These are phyloP conservation scores for Semnopithecus entellus DNA, from an alignment of 2,113 vertebrate species.

Conservation along the genomic window DNA sequence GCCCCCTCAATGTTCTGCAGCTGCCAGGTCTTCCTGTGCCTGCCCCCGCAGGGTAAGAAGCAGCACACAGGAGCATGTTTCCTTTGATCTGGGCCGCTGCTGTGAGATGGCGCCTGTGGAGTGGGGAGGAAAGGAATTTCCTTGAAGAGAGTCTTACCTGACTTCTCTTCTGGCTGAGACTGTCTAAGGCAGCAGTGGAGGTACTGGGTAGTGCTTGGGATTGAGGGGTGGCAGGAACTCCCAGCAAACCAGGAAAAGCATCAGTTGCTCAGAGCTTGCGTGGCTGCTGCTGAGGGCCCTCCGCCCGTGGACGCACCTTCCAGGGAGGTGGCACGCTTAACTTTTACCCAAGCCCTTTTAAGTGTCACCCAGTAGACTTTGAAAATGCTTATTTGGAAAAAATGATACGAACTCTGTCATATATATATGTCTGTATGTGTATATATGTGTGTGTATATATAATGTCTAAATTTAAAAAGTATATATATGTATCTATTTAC, in stretches of 20 bases:
- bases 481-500: neutral
- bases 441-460: accelerated
- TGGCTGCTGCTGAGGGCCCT: neutral
- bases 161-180: neutral
- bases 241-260: no score
- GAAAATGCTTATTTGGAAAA: neutral
- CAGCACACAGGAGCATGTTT: accelerated
- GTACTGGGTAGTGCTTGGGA: neutral
- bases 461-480: no score
- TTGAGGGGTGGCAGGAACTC: neutral
- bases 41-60: neutral
- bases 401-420: accelerated
- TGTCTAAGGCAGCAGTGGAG: neutral
- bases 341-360: neutral
- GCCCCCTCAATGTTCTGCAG: no score
- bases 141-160: neutral
- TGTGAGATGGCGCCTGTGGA: no score
- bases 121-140: neutral
- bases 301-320: accelerated
- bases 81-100: accelerated
- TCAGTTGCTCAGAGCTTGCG: neutral
- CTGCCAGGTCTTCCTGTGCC: accelerated
- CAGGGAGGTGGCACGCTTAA: neutral
- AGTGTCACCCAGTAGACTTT: neutral
- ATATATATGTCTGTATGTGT: no score